Evolutionary conservation across 2,113 vertebrate genomes (phyloP), one percentile per base, ranked within the genome.

Genomic region (Urocitellus parryii): DNA sequence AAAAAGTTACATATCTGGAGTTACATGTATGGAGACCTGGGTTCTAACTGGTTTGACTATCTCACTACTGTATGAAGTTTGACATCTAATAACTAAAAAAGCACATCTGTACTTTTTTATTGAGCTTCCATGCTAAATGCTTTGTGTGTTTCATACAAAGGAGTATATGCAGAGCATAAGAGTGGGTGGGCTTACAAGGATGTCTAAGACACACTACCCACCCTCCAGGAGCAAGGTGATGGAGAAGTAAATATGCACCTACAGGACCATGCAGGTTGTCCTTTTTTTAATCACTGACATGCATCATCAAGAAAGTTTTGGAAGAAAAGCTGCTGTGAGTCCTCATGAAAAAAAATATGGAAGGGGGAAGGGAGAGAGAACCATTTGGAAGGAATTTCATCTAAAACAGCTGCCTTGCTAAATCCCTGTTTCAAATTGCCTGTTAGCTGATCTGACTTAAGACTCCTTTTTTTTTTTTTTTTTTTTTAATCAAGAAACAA

Each of bases 401-500:
- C 77, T 90, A 97, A 97, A 96, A 95, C 97, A 97, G 96, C 97
- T 98, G 97, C 91, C 88, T 95, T 65, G 83, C 94, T 97, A 97
- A 97, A 88, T 95, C 97, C 92, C 91, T 96, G 93, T 96, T 97
- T 98, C 97, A 96, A 95, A 97, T 98, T 96, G 96, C 93, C 93
- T 97, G 97, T 97, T 98, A 97, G 81, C 87, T 97, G 97, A 98
- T 97, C 95, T 96, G 95, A 97, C 89, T 97, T 96, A 96, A 96
- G 95, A 84, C 94, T 53, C 51, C 4, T 17, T 97, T 90, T 94
- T 92, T 95, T 96, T 97, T 97, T 42, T 42, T n/a, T n/a, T n/a
- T 42, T 45, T 96, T 96, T 97, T 95, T 67, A 97, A 97, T 97
- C 96, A 97, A 97, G 97, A 97, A 97, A 97, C 87, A 97, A 96